Base-by-base conservation (phyloP, 1,140 invertebrate species). In the Drosophila bocqueti region DNA sequence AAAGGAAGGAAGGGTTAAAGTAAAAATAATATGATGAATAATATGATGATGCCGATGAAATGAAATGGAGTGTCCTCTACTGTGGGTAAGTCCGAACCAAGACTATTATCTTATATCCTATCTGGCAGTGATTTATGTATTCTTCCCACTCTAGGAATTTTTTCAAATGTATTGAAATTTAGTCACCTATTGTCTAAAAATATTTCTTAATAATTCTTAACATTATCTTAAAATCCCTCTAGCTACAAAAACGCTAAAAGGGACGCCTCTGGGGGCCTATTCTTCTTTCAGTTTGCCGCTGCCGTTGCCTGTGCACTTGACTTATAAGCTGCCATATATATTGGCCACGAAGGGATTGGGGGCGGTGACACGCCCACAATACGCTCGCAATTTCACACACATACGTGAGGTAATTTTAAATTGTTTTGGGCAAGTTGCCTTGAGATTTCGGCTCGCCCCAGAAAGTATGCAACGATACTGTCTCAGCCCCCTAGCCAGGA, bases 321-420 rank as follows among this genome's bases (percentile, higher is more conserved):
- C 83, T 87, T 87, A 87, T 89, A 87, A 89, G 84, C 73, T 89
- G 80, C 84, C 83, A 87, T 87, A 89, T 87, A 86, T 86, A 81
- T 79, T 66, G 61, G 76, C 24, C 71, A 42, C 38, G 45, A 18
- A 18, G 29, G 58, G 55, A 40, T 38, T 55, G 45, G 40, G 46
- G 34, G 54, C 34, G 62, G 24, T 21, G 75, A 78, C 77, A 87
- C 80, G 84, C 83, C 83, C 80, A 87, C 83, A 79, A 87, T 87
- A 87, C 83, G 83, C 80, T 87, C 64, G 80, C 83, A 83, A 87
- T 87, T 87, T 87, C 80, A 73, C 83, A 87, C 83, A 87, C 84
- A 79, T 89, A 87, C 84, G 84, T 87, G 84, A 87, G 84, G 81
- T 89, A 87, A 87, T 89, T 84, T 87, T 87, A 89, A 87, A 87